phyloP scores from a whole-genome alignment of 2,888 invertebrate genomes.

The Stenchaetothrips biformis region DNA sequence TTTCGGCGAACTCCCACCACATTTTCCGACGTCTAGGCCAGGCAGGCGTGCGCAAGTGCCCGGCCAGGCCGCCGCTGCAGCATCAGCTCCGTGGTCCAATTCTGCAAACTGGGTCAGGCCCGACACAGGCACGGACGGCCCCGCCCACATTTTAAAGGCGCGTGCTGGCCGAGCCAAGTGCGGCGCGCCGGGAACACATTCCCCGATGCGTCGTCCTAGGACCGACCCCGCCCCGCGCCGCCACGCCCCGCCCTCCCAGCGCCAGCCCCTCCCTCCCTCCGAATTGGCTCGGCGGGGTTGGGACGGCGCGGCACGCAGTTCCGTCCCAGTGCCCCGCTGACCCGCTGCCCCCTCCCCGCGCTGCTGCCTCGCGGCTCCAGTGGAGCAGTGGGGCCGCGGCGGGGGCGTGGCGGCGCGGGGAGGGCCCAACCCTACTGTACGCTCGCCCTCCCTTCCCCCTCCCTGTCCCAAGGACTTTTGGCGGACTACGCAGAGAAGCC shows the following conservation, averaged over 20 bases:
- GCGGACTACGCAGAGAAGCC: too few relatives aligned
- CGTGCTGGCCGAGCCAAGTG: background rate
- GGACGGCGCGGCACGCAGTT: constrained; percentile 6
- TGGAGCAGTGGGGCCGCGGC: constrained; percentile 7
- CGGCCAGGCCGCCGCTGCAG: too few relatives aligned
- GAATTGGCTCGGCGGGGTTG: background rate
- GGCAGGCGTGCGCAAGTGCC: too few relatives aligned
- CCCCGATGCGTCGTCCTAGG: background rate
- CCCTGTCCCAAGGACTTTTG: background rate
- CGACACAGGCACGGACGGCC: background rate
- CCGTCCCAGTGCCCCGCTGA: constrained; percentile 22
- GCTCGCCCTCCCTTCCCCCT: background rate
- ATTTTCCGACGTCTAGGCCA: too few relatives aligned
- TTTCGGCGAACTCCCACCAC: too few relatives aligned
- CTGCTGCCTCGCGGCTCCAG: background rate
- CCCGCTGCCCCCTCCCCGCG: constrained; percentile 5
- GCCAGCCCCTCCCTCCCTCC: background rate
- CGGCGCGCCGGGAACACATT: background rate
- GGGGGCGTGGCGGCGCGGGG: background rate
- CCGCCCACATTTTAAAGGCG: constrained; percentile 17
- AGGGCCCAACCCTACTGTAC: background rate
- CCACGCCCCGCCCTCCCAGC: background rate
- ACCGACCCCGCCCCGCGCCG: background rate
- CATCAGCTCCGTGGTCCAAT: background rate
- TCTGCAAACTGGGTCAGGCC: background rate